phyloP scores from a whole-genome alignment of 2,113 vertebrate species.

The Corythaeola cristata region DNA sequence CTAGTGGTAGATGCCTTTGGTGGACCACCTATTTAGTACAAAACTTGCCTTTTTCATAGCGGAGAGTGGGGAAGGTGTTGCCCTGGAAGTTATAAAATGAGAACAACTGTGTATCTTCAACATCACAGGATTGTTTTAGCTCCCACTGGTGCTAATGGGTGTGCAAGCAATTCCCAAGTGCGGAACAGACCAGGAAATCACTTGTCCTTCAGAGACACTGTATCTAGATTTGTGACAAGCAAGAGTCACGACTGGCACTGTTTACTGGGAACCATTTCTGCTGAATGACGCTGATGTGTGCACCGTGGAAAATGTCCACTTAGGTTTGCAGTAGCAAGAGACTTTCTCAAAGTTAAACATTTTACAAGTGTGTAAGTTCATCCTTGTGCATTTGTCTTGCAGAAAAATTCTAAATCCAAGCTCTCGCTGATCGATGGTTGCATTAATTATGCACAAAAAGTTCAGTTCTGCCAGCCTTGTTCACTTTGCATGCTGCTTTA shows the following conservation, averaged over 20 bases:
- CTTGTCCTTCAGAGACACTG: background rate
- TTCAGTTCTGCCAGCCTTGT: background rate
- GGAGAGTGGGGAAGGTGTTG: background rate
- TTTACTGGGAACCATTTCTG: background rate
- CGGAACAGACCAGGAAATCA: background rate
- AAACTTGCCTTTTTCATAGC: background rate
- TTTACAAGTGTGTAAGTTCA: background rate
- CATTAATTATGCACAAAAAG: constrained; percentile 52
- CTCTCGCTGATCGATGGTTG: background rate
- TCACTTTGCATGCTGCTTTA: constrained; percentile 19
- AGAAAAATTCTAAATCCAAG: background rate
- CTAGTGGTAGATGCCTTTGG: background rate
- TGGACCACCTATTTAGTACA: background rate
- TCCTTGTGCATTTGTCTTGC: background rate
- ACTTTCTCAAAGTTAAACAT: background rate
- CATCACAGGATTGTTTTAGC: background rate
- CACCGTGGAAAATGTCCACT: background rate
- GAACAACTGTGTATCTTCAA: background rate
- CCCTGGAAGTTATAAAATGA: background rate
- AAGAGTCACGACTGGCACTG: background rate
- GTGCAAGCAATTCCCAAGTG: no score
- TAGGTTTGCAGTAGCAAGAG: background rate
- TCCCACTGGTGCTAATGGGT: background rate
- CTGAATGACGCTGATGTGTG: background rate
- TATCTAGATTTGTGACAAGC: background rate